Conservation (phyloP, 2,888 invertebrate genomes). For the Anarsia innoxiella region DNA sequence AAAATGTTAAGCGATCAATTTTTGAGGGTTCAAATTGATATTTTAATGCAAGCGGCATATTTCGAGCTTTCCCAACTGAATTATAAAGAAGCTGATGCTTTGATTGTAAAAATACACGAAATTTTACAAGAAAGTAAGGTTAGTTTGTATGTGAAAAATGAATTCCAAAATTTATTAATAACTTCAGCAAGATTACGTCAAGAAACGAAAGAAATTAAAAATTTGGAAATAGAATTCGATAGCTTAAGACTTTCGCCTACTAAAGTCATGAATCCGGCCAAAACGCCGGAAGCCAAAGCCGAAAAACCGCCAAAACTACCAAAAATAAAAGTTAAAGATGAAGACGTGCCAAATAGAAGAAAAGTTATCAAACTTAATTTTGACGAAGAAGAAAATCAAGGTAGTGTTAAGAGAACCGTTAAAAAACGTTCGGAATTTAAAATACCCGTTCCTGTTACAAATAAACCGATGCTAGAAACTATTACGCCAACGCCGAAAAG, state of each 20-base stretch:
- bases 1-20: constrained; percentile 25
- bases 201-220: constrained; percentile 12
- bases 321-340: constrained; percentile 36
- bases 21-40: constrained; percentile 29
- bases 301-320: constrained; percentile 24
- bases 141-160: constrained; percentile 35
- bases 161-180: constrained; percentile 44
- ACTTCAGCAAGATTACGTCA: constrained; percentile 37
- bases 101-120: constrained; percentile 43
- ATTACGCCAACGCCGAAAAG: constrained; percentile 38
- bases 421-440: constrained; percentile 38
- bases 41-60: constrained; percentile 42
- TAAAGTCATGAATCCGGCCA: constrained; percentile 21
- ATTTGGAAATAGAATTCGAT: constrained; percentile 37
- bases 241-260: constrained; percentile 32
- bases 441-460: constrained; percentile 43
- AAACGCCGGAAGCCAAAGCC: constrained; percentile 38
- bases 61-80: constrained; percentile 38
- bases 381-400: constrained; percentile 35
- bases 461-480: constrained; percentile 37
- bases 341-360: constrained; percentile 45
- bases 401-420: constrained; percentile 17
- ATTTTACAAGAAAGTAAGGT: constrained; percentile 29
- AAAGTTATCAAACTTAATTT: constrained; percentile 47
- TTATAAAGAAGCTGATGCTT: constrained; percentile 35